A percentile compares a stretch with the other conserved stretches of the same genome.
Evolutionary conservation across 2,888 invertebrate genomes (phyloP).

Genomic region (Dryomyza anilis): DNA sequence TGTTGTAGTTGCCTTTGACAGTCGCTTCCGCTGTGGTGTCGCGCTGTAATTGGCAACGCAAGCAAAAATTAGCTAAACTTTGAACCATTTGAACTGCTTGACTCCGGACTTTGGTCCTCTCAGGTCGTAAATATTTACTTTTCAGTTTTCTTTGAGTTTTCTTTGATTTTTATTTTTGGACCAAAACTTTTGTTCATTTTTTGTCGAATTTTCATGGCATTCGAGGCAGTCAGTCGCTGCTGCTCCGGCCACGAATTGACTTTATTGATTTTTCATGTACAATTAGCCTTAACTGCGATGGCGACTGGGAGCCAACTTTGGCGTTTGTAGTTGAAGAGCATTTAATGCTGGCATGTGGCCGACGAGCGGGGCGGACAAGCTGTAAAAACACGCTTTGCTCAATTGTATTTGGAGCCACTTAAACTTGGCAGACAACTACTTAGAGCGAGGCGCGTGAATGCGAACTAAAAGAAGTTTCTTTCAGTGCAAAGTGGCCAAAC

Average conservation of each 20-base stretch:
- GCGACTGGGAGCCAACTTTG: background rate
- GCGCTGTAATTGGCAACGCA: constrained; percentile 9
- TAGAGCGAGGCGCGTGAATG: no score
- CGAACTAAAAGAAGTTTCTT: no score
- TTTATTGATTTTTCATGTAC: background rate
- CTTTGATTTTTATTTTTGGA: no score
- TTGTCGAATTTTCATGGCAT: background rate
- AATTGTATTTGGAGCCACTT: no score
- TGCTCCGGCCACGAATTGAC: background rate
- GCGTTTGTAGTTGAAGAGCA: background rate
- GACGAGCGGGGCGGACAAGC: background rate
- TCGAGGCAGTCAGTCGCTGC: background rate
- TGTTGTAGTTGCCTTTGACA: no score
- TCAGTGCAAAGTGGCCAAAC: no score
- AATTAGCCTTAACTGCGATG: background rate
- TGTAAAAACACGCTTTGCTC: no score
- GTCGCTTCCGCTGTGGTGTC: background rate
- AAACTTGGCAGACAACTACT: no score
- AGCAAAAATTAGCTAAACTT: constrained; percentile 9
- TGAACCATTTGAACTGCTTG: background rate
- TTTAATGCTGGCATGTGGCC: background rate
- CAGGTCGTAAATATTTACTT: no score
- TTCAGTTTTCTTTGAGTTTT: no score
- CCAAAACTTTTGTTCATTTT: background rate
- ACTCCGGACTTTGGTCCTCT: no score